These are phyloP conservation scores for Saturnia pavonia DNA, from an alignment of 2,888 invertebrate species.

Conservation along the genomic window DNA sequence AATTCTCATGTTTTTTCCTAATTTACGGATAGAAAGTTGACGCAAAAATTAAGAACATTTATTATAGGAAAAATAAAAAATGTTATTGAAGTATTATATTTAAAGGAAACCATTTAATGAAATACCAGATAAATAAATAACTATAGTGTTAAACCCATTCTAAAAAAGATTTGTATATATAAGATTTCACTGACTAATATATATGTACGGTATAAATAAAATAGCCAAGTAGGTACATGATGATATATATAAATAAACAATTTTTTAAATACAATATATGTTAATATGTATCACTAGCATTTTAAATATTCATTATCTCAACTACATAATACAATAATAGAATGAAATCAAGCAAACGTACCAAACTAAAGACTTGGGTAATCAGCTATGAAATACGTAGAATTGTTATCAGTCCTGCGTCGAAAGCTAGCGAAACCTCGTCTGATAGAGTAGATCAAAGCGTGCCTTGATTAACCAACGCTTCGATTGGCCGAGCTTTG, in stretches of 20 bases:
- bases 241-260: too few species aligned
- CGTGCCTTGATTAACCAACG: slow-evolving; percentile 2
- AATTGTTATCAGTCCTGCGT: neutral
- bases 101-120: neutral
- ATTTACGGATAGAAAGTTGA: too few species aligned
- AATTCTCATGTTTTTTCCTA: too few species aligned
- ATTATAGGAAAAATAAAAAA: too few species aligned
- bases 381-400: neutral
- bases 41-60: too few species aligned
- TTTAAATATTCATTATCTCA: neutral
- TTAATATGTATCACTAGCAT: neutral
- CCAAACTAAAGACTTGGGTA: neutral
- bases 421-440: neutral
- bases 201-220: too few species aligned
- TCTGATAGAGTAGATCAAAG: slow-evolving; percentile 10
- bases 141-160: too few species aligned
- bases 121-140: neutral
- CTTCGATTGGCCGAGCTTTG: neutral
- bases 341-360: neutral
- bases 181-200: too few species aligned
- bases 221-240: too few species aligned
- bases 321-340: neutral
- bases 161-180: too few species aligned
- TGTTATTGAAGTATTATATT: too few species aligned
- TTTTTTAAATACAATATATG: neutral